Evolutionary conservation across 2,888 invertebrate genomes (phyloP).

Genomic region (Pantelozetes paolii): DNA sequence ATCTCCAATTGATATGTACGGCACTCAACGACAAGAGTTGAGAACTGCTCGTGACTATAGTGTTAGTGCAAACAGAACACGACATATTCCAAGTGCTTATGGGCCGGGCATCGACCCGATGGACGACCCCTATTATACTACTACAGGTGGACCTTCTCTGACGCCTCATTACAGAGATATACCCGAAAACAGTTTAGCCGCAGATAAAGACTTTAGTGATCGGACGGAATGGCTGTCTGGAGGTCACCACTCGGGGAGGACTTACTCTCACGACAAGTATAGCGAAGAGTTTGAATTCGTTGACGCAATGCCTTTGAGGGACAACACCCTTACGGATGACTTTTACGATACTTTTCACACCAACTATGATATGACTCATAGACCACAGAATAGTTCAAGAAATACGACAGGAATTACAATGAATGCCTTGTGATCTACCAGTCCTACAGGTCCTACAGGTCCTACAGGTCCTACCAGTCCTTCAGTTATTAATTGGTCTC

Average conservation of each 20-base stretch:
- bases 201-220: constrained; percentile 42
- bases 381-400: constrained; percentile 19
- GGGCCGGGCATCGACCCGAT: constrained; percentile 43
- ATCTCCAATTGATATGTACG: constrained; percentile 26
- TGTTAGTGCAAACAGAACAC: constrained; percentile 33
- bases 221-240: constrained; percentile 41
- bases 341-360: constrained; percentile 19
- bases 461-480: too few species aligned
- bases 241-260: constrained; percentile 9
- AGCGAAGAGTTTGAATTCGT: constrained; percentile 24
- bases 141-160: not conserved
- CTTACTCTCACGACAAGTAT: constrained; percentile 11
- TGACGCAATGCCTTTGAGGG: constrained; percentile 30
- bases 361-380: constrained; percentile 28
- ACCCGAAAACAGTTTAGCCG: constrained; percentile 5
- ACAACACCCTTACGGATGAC: not conserved
- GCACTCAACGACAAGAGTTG: constrained; percentile 11
- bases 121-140: constrained; percentile 39
- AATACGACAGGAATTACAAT: constrained; percentile 32
- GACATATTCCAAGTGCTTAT: constrained; percentile 38
- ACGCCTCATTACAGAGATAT: constrained; percentile 28
- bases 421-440: constrained; percentile 34
- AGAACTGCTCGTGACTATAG: constrained; percentile 41
- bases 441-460: too few species aligned
- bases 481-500: not conserved